These are phyloP conservation scores for Dolichoris vasculosae DNA, from an alignment of 1,140 invertebrate species.

Conservation along the genomic window DNA sequence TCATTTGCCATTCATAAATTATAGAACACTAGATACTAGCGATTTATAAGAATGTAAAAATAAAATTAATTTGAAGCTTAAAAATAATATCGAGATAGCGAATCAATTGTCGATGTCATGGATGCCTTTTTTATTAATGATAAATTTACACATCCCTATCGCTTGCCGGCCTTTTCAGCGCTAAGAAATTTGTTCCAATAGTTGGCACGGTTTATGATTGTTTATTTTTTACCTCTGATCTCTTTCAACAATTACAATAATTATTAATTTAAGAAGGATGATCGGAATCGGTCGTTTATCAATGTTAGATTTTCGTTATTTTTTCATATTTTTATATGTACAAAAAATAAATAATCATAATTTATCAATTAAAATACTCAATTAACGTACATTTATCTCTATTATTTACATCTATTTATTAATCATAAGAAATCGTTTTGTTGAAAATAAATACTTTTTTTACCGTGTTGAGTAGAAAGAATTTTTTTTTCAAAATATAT, in stretches of 20 bases:
- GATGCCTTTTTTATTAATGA: slow-evolving; percentile 19
- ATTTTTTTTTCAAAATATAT: too few relatives aligned
- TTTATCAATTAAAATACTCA: not conserved
- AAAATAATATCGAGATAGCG: slow-evolving; percentile 4
- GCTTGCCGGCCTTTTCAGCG: not conserved
- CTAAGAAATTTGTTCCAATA: slow-evolving; percentile 1
- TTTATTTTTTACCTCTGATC: slow-evolving; percentile 1
- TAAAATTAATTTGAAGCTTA: not conserved
- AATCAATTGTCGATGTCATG: too few relatives aligned
- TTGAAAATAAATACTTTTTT: too few relatives aligned
- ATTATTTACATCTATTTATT: slow-evolving; percentile 12
- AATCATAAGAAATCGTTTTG: not conserved
- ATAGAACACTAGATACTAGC: slow-evolving; percentile 47
- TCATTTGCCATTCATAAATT: slow-evolving; percentile 39
- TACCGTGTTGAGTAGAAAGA: too few relatives aligned
- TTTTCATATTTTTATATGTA: not conserved
- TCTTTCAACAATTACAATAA: slow-evolving; percentile 23
- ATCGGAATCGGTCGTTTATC: slow-evolving; percentile 26
- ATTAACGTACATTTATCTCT: not conserved
- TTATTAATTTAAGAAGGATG: slow-evolving; percentile 4
- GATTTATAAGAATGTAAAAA: slow-evolving; percentile 41
- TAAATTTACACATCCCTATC: slow-evolving; percentile 10
- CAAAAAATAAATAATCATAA: slow-evolving; percentile 16
- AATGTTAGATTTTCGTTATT: not conserved
- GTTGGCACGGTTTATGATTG: slow-evolving; percentile 44